Evolutionary conservation across 2,113 vertebrate genomes (phyloP).

Genomic region (Dolichallabes microphthalmus): DNA sequence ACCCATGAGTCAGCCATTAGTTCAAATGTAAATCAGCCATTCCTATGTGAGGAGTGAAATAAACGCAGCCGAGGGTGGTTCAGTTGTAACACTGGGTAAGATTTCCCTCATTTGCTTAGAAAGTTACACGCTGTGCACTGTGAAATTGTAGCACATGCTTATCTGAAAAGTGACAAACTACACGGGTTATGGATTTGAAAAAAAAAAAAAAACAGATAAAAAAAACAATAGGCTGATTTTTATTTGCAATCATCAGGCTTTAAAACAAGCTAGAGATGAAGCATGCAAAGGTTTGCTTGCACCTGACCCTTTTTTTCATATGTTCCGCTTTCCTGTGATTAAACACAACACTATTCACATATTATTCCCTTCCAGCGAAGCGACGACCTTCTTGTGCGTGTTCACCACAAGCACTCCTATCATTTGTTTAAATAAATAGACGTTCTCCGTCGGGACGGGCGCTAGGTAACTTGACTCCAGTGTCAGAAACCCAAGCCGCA

Average conservation of each 20-base stretch:
- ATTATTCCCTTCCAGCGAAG: not conserved
- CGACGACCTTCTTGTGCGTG: not conserved
- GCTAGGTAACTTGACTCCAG: conserved; percentile 46
- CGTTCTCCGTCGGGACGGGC: conserved; percentile 18
- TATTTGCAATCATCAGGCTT: no score
- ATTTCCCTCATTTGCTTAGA: not conserved
- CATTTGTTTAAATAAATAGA: conserved; percentile 25
- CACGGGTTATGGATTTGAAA: not conserved
- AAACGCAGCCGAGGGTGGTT: not conserved
- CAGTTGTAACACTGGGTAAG: not conserved
- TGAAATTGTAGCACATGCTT: not conserved
- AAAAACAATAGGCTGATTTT: not conserved
- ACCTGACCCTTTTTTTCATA: not conserved
- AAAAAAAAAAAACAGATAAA: no score
- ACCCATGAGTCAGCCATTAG: not conserved
- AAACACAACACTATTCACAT: not conserved
- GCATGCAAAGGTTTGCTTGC: not conserved
- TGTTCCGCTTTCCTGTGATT: not conserved
- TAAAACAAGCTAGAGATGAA: not conserved
- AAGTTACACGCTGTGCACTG: not conserved
- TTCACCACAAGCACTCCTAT: not conserved
- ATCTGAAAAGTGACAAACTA: not conserved
- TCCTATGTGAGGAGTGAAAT: not conserved
- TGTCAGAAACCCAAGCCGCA: conserved; percentile 49
- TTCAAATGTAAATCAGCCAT: not conserved